These are phyloP conservation scores for Phasianus colchicus DNA, from an alignment of 2,113 vertebrate genomes.

Conservation along the genomic window DNA sequence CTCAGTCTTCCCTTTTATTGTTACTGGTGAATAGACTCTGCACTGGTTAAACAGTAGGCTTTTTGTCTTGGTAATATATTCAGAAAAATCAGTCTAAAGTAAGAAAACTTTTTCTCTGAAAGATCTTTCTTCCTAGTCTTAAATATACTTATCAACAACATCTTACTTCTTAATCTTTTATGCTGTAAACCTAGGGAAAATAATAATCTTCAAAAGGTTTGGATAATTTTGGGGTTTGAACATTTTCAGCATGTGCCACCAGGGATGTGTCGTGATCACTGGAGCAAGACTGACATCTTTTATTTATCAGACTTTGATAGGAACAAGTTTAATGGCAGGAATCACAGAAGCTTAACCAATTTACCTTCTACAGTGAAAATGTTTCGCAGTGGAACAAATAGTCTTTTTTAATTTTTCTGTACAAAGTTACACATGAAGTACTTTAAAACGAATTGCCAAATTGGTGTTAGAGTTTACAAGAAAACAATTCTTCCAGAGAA, in stretches of 20 bases:
- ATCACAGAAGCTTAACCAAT: constrained; percentile 53
- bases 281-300: constrained; percentile 27
- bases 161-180: not conserved
- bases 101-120: not conserved
- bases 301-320: constrained; percentile 19
- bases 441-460: not conserved
- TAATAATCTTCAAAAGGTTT: constrained; percentile 12
- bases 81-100: not conserved
- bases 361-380: constrained; percentile 22
- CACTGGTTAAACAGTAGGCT: not conserved
- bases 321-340: constrained; percentile 32
- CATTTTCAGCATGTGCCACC: not conserved
- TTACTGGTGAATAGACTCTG: not conserved
- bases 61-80: not conserved
- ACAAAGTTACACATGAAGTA: not conserved
- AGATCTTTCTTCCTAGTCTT: not conserved
- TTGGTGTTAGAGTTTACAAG: not conserved
- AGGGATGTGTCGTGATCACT: constrained; percentile 6
- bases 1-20: not conserved
- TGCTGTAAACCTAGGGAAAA: not conserved
- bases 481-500: not conserved
- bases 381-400: constrained; percentile 45
- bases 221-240: not conserved
- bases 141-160: not conserved
- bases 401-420: constrained; percentile 14